These are phyloP conservation scores for Drosophila lutescens DNA, from an alignment of 2,888 invertebrate species.

Conservation along the genomic window DNA sequence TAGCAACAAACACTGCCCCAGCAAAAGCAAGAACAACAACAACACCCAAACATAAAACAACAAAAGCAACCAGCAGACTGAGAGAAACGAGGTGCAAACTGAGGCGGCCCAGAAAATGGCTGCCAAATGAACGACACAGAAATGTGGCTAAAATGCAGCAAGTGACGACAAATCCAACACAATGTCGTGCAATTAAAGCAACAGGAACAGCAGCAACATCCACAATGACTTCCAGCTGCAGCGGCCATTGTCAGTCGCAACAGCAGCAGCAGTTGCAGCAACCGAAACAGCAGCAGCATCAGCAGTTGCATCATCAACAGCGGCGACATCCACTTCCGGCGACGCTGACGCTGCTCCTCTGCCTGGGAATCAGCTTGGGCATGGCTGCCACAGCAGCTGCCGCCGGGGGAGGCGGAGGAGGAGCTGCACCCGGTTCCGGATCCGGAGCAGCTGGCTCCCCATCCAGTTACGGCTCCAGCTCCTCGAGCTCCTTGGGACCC, in stretches of 20 bases:
- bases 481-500: slow-evolving; percentile 36
- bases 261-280: slow-evolving; percentile 33
- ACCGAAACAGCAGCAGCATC: slow-evolving; percentile 40
- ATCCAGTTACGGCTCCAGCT: slow-evolving; percentile 11
- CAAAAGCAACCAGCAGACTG: slow-evolving; percentile 64
- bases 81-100: slow-evolving; percentile 48
- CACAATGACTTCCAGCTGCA: slow-evolving; percentile 64
- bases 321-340: slow-evolving; percentile 51
- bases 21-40: slow-evolving; percentile 23
- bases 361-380: slow-evolving; percentile 38
- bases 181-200: slow-evolving; percentile 55
- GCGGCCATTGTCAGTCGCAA: slow-evolving; percentile 38
- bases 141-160: slow-evolving; percentile 58
- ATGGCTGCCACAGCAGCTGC: slow-evolving; percentile 47
- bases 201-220: slow-evolving; percentile 47
- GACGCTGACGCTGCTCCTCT: slow-evolving; percentile 58
- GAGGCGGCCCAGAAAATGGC: slow-evolving; percentile 51
- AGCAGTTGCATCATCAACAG: slow-evolving; percentile 41
- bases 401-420: slow-evolving; percentile 32
- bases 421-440: slow-evolving; percentile 35
- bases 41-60: slow-evolving; percentile 25
- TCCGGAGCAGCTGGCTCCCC: slow-evolving; percentile 48
- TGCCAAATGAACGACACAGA: slow-evolving; percentile 65
- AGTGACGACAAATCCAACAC: slow-evolving; percentile 42
- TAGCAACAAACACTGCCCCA: slow-evolving; percentile 60